Base-by-base conservation (phyloP, 2,113 vertebrate species). In the Turdus rufiventris region DNA sequence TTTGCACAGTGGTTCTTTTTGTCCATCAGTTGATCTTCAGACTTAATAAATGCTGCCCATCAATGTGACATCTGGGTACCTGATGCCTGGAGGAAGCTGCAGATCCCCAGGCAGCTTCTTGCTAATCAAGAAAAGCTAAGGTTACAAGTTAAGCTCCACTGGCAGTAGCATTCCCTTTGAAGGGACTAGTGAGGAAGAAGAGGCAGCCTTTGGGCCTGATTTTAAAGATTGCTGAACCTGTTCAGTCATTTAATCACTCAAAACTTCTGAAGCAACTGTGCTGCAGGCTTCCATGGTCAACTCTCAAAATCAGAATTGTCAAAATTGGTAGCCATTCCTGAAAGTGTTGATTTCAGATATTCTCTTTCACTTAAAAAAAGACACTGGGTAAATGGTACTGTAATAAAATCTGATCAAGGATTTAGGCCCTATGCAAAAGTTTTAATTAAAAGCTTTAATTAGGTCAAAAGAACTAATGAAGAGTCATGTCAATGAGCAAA, bases 211-310 rank as follows among this genome's bases (percentile, higher is more conserved):
- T 85, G 42, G 31, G 29, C 15, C 54, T 51, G 33, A 72, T 54
- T 79, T 85, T 0, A 0, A 3, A 75, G 42, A 33, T 18, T 80
- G 33, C 31, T 48, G 40, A 73, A 38, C 13, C 15, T 2, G 1
- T 25, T 6, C 18, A 48, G 21, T 63, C 6, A 12, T 58, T 66
- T 48, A 2, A 26, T 91, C 25, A 14, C 8, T 38, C 26, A 34
- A 6, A 82, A 51, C 18, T 54, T 38, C 7, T 29, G 38, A 82
- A 70, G 21, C 19, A 65, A 6, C 16, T 61, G 25, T 3, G 1
- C 50, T 68, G 9, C 16, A 56, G 38, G 43, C 10, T 77, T 36
- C 65, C 0, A 0, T 40, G 16, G 38, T 31, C 9, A 31, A 3
- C 43, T 45, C 6, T 65, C 8, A 73, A 6, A 88, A 73, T 91